Evolutionary conservation across 2,888 invertebrate genomes (phyloP).

Genomic region (Drosophila meridionalis): DNA sequence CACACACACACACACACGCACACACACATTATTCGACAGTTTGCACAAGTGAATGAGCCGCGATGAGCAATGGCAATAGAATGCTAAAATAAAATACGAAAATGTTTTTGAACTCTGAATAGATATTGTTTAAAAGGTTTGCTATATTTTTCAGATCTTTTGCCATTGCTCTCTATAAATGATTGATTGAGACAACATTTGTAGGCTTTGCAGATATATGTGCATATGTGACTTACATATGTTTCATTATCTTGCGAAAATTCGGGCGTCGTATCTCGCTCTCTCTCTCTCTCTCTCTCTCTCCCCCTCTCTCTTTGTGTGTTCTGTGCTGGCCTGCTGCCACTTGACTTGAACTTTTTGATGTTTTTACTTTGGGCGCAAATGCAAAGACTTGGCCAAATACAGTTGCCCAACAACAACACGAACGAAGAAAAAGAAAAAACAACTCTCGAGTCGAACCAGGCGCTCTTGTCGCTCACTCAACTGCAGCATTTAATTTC

Average conservation of each 20-base stretch:
- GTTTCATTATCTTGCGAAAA: constrained; percentile 70
- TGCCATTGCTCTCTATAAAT: not conserved
- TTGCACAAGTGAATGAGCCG: constrained; percentile 45
- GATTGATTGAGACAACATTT: constrained; percentile 65
- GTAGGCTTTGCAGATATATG: constrained; percentile 29
- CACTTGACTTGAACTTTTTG: constrained; percentile 79
- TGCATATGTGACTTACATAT: constrained; percentile 58
- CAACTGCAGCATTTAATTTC: constrained; percentile 75
- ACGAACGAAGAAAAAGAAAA: not conserved
- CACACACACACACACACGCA: constrained; percentile 7
- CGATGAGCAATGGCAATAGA: constrained; percentile 75
- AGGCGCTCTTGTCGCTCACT: constrained; percentile 76
- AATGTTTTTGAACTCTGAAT: constrained; percentile 43
- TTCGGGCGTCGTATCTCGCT: not conserved
- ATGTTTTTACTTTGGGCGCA: constrained; percentile 73
- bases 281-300: not conserved
- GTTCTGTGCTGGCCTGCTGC: constrained; percentile 46
- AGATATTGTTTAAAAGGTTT: constrained; percentile 71
- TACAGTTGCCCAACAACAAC: constrained; percentile 48
- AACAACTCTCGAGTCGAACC: constrained; percentile 29
- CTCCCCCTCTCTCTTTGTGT: not conserved
- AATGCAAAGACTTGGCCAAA: constrained; percentile 54
- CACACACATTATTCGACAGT: constrained; percentile 26
- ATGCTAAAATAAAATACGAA: constrained; percentile 44
- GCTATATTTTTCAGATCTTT: constrained; percentile 8